Evolutionary conservation across 1,140 invertebrate genomes (phyloP).

Genomic region (Drosophila sturtevanti): DNA sequence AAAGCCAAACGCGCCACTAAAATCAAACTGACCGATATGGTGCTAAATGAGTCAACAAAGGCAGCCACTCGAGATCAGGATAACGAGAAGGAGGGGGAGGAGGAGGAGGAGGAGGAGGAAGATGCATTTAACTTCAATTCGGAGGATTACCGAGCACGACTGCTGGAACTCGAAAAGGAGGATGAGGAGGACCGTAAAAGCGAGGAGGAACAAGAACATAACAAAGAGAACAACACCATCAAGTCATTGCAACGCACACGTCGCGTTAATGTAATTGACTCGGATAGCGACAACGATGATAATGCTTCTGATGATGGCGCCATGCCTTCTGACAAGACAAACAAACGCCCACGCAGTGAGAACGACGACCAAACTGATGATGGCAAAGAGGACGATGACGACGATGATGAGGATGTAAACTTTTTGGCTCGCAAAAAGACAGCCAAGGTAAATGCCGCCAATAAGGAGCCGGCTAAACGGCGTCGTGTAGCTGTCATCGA

Average conservation of each 20-base stretch:
- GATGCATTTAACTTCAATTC: constrained; percentile 79
- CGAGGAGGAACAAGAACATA: constrained; percentile 29
- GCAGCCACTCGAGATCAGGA: constrained; percentile 37
- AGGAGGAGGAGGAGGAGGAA: constrained; percentile 17
- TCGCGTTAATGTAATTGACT: constrained; percentile 82
- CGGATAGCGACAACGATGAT: constrained; percentile 72
- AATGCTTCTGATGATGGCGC: constrained; percentile 37
- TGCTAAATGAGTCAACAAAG: constrained; percentile 56
- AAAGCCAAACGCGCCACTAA: constrained; percentile 73
- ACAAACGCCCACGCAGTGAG: constrained; percentile 73
- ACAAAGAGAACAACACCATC: constrained; percentile 72
- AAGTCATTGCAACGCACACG: constrained; percentile 71
- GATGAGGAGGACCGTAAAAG: constrained; percentile 19
- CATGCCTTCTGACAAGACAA: constrained; percentile 62
- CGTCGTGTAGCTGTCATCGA: constrained; percentile 78
- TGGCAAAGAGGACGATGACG: constrained; percentile 45
- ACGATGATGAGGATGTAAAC: constrained; percentile 75
- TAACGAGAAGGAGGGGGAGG: constrained; percentile 34
- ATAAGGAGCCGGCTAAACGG: constrained; percentile 67
- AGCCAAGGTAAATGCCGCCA: constrained; percentile 26
- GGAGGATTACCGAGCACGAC: constrained; percentile 73
- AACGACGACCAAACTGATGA: constrained; percentile 46
- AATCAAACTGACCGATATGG: constrained; percentile 71
- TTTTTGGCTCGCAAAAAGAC: constrained; percentile 77
- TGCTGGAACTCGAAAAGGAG: constrained; percentile 66